These are phyloP conservation scores for Drosophila neocordata DNA, from an alignment of 1,140 invertebrate species.

Conservation along the genomic window DNA sequence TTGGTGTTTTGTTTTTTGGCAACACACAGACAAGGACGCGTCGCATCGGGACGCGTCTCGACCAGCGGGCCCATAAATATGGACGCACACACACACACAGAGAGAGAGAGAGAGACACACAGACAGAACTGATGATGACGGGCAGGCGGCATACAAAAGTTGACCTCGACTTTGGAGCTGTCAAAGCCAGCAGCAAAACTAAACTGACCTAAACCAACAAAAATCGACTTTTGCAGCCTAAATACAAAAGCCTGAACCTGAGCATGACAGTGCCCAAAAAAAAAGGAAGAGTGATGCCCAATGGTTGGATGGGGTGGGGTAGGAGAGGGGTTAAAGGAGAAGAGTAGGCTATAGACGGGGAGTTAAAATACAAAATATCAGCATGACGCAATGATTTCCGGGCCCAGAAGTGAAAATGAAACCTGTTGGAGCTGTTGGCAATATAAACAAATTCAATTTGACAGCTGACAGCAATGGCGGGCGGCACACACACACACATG, in stretches of 20 bases:
- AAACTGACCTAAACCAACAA: slow-evolving; percentile 82
- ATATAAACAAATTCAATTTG: slow-evolving; percentile 83
- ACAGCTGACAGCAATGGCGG: slow-evolving; percentile 77
- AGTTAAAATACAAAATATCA: slow-evolving; percentile 82
- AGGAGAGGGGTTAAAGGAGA: background rate
- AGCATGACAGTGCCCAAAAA: slow-evolving; percentile 58
- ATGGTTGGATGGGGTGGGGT: background rate
- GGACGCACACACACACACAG: slow-evolving; percentile 23
- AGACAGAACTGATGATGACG: slow-evolving; percentile 66
- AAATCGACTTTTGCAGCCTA: slow-evolving; percentile 75
- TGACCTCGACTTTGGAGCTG: slow-evolving; percentile 82
- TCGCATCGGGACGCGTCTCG: slow-evolving; percentile 57
- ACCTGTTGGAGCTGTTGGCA: slow-evolving; percentile 75
- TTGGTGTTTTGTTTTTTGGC: slow-evolving; percentile 37
- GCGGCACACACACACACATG: slow-evolving; percentile 25
- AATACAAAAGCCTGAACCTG: slow-evolving; percentile 60
- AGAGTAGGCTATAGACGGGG: slow-evolving; percentile 19
- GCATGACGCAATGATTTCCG: slow-evolving; percentile 82
- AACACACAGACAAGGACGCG: slow-evolving; percentile 65
- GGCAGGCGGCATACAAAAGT: slow-evolving; percentile 68
- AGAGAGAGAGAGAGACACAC: slow-evolving; percentile 7
- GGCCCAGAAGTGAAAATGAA: slow-evolving; percentile 69
- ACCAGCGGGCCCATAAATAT: slow-evolving; percentile 67
- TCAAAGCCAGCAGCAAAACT: slow-evolving; percentile 70
- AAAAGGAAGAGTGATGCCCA: slow-evolving; percentile 27